Evolutionary conservation across 2,797 vertebrate species (phyloP).

Genomic region (Lithobates sylvaticus): DNA sequence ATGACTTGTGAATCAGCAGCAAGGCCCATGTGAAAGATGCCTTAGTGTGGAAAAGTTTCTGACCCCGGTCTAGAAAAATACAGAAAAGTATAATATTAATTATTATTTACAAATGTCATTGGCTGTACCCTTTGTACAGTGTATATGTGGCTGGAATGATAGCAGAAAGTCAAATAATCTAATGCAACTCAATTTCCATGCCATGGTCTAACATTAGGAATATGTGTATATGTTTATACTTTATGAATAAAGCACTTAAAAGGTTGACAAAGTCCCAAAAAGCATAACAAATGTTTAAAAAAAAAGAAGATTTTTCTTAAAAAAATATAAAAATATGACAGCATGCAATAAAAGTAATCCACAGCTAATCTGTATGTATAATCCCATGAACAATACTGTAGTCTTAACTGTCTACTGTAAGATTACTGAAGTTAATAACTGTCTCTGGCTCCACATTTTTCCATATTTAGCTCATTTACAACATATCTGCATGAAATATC

Average conservation of each 20-base stretch:
- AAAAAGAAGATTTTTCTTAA: conserved; percentile 24
- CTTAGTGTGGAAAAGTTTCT: too few species aligned
- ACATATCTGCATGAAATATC: conserved; percentile 12
- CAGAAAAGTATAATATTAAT: too few species aligned
- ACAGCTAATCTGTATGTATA: conserved; percentile 20
- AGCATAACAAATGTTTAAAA: neutral
- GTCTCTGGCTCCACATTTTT: conserved; percentile 1
- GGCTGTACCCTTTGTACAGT: too few species aligned
- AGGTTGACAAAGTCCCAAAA: neutral
- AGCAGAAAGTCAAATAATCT: too few species aligned
- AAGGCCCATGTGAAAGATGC: too few species aligned
- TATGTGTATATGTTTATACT: neutral
- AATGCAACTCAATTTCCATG: neutral
- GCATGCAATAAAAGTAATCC: conserved; percentile 41
- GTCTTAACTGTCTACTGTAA: conserved; percentile 29
- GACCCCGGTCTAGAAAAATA: too few species aligned
- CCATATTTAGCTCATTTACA: conserved; percentile 1
- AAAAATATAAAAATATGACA: conserved; percentile 25
- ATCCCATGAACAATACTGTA: conserved; percentile 33
- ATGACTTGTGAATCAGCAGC: too few species aligned
- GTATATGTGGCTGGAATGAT: too few species aligned
- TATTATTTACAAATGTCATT: too few species aligned
- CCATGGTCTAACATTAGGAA: neutral
- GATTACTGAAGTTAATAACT: conserved; percentile 26
- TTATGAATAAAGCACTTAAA: neutral